phyloP scores from a whole-genome alignment of 2,797 vertebrate genomes.

The Oceanodroma leucorhoa region DNA sequence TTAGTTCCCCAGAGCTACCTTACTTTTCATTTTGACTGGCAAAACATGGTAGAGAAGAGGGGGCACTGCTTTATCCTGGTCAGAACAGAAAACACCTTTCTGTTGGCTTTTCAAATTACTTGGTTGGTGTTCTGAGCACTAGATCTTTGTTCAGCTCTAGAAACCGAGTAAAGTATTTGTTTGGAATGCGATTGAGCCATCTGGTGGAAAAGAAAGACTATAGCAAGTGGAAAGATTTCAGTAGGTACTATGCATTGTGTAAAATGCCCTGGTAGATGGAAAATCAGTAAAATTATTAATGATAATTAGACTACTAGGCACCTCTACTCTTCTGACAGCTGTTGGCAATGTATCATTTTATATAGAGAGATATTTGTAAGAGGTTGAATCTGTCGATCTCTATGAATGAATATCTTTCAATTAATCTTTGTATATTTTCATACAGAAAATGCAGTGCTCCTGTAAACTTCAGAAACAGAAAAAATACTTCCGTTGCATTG shows the following conservation, averaged over 20 bases:
- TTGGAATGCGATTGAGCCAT: slow-evolving; percentile 55
- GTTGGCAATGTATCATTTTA: not conserved
- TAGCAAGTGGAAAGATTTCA: not conserved
- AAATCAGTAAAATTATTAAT: not conserved
- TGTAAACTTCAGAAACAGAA: not conserved
- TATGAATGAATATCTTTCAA: not conserved
- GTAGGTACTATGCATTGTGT: not conserved
- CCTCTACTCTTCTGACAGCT: not conserved
- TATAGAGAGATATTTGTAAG: not conserved
- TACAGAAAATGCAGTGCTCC: not conserved
- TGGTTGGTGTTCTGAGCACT: not conserved
- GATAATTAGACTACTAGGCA: not conserved
- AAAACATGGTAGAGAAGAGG: not conserved
- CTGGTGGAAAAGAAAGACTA: slow-evolving; percentile 42
- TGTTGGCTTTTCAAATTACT: not conserved
- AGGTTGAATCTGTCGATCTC: not conserved
- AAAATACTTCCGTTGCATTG: not conserved
- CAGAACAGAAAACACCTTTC: not conserved
- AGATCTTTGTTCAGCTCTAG: not conserved
- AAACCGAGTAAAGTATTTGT: not conserved
- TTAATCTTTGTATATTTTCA: not conserved
- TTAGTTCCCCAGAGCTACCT: not conserved
- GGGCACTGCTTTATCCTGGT: not conserved
- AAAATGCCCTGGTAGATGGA: not conserved
- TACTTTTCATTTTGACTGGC: not conserved